These are phyloP conservation scores for Neolamprologus sp. DNA, from an alignment of 2,113 vertebrate genomes.

Conservation along the genomic window DNA sequence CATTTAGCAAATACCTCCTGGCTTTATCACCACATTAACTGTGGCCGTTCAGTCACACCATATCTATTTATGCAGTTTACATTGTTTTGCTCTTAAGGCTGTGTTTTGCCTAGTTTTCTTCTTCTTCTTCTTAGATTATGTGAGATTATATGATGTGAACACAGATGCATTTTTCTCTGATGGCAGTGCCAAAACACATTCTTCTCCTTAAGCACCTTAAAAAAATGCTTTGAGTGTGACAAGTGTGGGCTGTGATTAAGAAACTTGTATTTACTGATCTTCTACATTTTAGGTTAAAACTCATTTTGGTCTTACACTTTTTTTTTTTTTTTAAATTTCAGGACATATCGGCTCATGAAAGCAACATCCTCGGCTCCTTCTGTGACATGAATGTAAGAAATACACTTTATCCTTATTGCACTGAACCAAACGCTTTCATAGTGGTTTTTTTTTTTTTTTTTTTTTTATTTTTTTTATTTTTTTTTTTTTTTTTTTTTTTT, in stretches of 20 bases:
- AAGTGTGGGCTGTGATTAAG: background rate
- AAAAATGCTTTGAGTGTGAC: background rate
- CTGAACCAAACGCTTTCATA: background rate
- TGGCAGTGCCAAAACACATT: background rate
- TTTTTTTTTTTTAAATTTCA: conserved; percentile 39
- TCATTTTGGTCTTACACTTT: background rate
- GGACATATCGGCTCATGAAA: conserved; percentile 99
- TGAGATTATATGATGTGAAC: background rate
- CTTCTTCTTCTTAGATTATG: no score
- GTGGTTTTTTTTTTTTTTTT: rapidly evolving
- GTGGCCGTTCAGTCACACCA: background rate
- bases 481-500: no score
- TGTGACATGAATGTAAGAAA: conserved; percentile 99
- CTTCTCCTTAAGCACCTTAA: background rate
- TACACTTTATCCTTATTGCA: background rate
- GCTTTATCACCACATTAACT: background rate
- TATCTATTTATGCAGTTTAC: background rate
- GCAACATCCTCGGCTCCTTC: conserved; percentile 98
- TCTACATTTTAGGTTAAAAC: background rate
- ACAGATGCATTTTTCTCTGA: background rate
- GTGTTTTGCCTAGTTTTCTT: background rate
- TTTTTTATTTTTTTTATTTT: background rate
- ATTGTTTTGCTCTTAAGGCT: background rate
- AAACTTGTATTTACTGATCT: background rate
- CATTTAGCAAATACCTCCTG: background rate